Evolutionary conservation across 2,888 invertebrate species (phyloP).

Genomic region (Drosophila ustulata): DNA sequence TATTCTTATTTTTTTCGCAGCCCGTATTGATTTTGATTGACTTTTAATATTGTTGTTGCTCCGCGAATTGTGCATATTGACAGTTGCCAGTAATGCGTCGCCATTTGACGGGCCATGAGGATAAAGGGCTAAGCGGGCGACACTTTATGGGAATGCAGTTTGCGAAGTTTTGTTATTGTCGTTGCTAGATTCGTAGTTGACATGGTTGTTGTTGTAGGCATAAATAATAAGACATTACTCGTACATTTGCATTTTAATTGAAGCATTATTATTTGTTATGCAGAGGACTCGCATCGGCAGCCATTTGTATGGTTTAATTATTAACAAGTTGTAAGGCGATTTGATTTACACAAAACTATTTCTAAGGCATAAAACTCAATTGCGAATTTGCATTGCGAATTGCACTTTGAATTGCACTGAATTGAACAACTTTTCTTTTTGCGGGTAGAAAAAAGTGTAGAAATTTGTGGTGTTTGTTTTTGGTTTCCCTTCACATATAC

Average conservation of each 20-base stretch:
- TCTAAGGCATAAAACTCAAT: slow-evolving; percentile 59
- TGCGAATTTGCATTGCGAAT: slow-evolving; percentile 36
- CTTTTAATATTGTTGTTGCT: slow-evolving; percentile 33
- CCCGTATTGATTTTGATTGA: slow-evolving; percentile 27
- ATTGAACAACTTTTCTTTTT: slow-evolving; percentile 41
- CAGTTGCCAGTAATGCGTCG: slow-evolving; percentile 58
- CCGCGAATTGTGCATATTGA: slow-evolving; percentile 42
- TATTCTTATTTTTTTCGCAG: slow-evolving; percentile 6
- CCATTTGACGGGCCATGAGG: slow-evolving; percentile 20
- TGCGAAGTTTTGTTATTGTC: not conserved
- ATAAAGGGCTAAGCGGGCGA: slow-evolving; percentile 15
- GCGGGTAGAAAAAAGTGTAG: slow-evolving; percentile 66
- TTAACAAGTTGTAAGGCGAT: slow-evolving; percentile 56
- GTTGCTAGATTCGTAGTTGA: not conserved
- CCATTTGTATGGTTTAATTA: slow-evolving; percentile 53
- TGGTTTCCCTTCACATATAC: slow-evolving; percentile 2
- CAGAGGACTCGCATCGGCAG: slow-evolving; percentile 55
- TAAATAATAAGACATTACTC: slow-evolving; percentile 29
- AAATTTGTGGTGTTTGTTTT: slow-evolving; percentile 49
- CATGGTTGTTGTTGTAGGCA: not conserved
- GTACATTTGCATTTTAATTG: slow-evolving; percentile 67
- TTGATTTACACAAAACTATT: slow-evolving; percentile 55
- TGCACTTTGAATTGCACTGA: slow-evolving; percentile 59
- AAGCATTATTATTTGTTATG: slow-evolving; percentile 50
- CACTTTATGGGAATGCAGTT: slow-evolving; percentile 21